A percentile compares a stretch with the other conserved stretches of the same genome.
phyloP scores from a whole-genome alignment of 2,888 invertebrate genomes.

The Apodemia mormo region DNA sequence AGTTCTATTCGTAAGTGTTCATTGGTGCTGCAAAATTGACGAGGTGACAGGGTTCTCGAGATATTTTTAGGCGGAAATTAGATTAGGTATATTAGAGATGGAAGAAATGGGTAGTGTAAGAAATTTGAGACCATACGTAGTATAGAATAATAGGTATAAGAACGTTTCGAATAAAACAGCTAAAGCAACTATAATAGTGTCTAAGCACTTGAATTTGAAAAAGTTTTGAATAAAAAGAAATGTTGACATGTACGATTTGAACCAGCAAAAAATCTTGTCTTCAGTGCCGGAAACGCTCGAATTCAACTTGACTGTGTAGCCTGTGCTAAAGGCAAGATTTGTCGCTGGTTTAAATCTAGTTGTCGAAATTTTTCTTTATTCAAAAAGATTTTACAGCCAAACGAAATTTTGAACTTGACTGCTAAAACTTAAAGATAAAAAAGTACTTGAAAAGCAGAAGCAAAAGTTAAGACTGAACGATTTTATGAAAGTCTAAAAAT shows the following conservation, averaged over 20 bases:
- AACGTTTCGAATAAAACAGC: background rate
- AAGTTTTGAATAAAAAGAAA: too few relatives aligned
- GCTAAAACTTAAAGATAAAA: background rate
- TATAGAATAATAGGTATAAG: background rate
- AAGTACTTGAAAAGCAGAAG: background rate
- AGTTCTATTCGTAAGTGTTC: slow-evolving; percentile 56
- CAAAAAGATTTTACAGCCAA: background rate
- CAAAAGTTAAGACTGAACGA: background rate
- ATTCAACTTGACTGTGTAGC: background rate
- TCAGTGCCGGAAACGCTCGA: background rate
- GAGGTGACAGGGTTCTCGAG: slow-evolving; percentile 62
- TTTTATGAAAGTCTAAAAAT: background rate
- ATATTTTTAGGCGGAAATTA: slow-evolving; percentile 41
- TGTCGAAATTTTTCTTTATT: too few relatives aligned
- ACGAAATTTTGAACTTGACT: background rate
- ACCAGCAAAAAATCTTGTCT: background rate
- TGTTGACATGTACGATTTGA: background rate
- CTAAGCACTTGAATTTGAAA: too few relatives aligned
- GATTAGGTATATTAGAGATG: slow-evolving; percentile 33
- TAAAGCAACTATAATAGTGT: too few relatives aligned
- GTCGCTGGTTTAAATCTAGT: background rate
- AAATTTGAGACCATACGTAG: background rate
- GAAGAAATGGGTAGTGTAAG: background rate
- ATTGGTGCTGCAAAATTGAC: slow-evolving; percentile 69
- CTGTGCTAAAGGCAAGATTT: background rate